Evolutionary conservation across 2,797 vertebrate species (phyloP).

Genomic region (Spondyliosoma cantharus): DNA sequence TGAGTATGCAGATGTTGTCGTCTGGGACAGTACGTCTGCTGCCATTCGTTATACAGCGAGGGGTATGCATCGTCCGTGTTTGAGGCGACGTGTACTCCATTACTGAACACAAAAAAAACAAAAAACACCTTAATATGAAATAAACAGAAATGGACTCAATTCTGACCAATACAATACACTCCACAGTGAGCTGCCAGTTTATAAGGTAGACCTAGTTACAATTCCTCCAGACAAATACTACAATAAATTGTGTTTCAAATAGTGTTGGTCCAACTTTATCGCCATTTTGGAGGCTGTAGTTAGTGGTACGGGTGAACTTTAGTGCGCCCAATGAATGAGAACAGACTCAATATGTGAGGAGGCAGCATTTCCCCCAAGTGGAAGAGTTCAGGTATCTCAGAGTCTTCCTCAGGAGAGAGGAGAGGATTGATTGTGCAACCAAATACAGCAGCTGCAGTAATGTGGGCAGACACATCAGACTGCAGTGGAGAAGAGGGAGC

Average conservation of each 20-base stretch:
- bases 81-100: constrained; percentile 39
- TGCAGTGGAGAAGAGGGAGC: not conserved
- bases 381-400: not conserved
- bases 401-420: not conserved
- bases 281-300: constrained; percentile 4
- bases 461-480: not conserved
- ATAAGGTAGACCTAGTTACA: not conserved
- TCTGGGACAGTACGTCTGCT: constrained; percentile 41
- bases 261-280: constrained; percentile 18
- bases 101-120: constrained; percentile 49
- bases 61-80: constrained; percentile 24
- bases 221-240: not conserved
- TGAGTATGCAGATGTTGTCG: constrained; percentile 45
- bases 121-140: constrained; percentile 37
- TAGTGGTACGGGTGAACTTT: not conserved
- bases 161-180: constrained; percentile 17
- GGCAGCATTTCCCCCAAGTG: not conserved
- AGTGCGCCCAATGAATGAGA: not conserved
- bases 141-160: not conserved
- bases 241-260: not conserved
- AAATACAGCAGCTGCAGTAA: not conserved
- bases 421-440: not conserved
- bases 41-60: constrained; percentile 48
- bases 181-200: not conserved
- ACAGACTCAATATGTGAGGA: not conserved